Evolutionary conservation across 2,797 vertebrate genomes (phyloP), one percentile per base, ranked within the genome.

Genomic region (Tarsius wallacei): DNA sequence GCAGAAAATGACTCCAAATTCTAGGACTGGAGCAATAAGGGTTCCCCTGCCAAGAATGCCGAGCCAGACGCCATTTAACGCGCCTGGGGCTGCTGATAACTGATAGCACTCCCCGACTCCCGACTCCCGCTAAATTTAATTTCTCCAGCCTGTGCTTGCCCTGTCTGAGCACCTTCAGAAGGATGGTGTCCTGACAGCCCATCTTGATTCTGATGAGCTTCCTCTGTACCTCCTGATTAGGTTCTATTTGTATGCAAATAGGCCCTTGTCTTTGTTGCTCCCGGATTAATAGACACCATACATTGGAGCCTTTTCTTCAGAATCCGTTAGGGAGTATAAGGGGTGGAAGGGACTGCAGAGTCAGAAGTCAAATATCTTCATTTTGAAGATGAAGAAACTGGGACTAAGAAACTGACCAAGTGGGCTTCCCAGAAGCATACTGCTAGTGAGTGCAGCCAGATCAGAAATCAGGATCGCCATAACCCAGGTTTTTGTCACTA

Each of bases 241-340:
- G 26, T 87, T 84, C 80, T 61, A 93, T 97, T 92, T 95, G 63
- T 78, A 90, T 97, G 96, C 81, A 97, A 97, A 97, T 96, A 90
- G 91, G 87, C 5, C 28, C 71, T 97, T 70, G 90, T 10, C 42
- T 91, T 57, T 70, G 76, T 87, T 59, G 76, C 66, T 64, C 63
- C 59, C 74, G 86, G 81, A 84, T 68, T 66, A 70, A 94, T 77
- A 0, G 0, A 31, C 66, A 59, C 59, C 47, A 11, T 59, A 66
- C 73, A 91, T 59, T 53, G 76, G 51, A 96, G 19, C 13, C 21
- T 63, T 74, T 74, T 89, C 91, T 82, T 90, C 24, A 57, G 76
- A 76, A 84, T 86, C 22, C 33, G 49, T 78, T 87, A 42, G 61
- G 77, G n/a, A 63, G 51, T 78, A 5, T 49, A 36, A 71, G 26